Conservation (phyloP, 1,140 invertebrate genomes). For the Vanessa tameamea region DNA sequence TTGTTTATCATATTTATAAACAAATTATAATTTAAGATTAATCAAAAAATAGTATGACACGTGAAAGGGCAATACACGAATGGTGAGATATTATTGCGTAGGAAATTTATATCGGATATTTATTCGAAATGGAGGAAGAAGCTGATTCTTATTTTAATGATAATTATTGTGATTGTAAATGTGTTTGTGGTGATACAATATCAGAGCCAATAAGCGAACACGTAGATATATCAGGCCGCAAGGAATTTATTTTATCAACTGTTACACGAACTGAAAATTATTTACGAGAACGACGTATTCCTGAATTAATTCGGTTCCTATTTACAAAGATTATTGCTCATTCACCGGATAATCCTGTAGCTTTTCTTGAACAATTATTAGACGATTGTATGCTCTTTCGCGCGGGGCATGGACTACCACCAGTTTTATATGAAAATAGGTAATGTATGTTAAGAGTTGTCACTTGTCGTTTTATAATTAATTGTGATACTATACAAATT, state of each 20-base stretch:
- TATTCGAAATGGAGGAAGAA: conserved; percentile 50
- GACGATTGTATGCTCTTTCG: conserved; percentile 71
- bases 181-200: conserved; percentile 42
- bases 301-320: conserved; percentile 63
- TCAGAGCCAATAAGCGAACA: conserved; percentile 44
- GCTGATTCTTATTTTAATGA: conserved; percentile 24
- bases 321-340: conserved; percentile 62
- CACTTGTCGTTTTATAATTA: too few relatives aligned
- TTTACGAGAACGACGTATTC: conserved; percentile 62
- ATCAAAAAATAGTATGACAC: background rate
- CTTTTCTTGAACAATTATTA: conserved; percentile 60
- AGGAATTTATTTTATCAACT: conserved; percentile 54
- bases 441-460: conserved; percentile 28
- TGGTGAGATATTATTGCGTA: too few relatives aligned
- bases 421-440: conserved; percentile 66
- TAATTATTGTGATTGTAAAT: conserved; percentile 53
- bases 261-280: conserved; percentile 67
- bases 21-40: too few relatives aligned
- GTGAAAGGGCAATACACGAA: background rate
- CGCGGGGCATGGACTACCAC: conserved; percentile 57
- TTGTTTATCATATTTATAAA: too few relatives aligned
- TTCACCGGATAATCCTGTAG: conserved; percentile 50
- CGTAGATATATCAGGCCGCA: conserved; percentile 50
- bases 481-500: too few relatives aligned
- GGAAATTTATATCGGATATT: background rate